Conservation (phyloP, 2,888 invertebrate genomes). For the Candidula unifasciata region DNA sequence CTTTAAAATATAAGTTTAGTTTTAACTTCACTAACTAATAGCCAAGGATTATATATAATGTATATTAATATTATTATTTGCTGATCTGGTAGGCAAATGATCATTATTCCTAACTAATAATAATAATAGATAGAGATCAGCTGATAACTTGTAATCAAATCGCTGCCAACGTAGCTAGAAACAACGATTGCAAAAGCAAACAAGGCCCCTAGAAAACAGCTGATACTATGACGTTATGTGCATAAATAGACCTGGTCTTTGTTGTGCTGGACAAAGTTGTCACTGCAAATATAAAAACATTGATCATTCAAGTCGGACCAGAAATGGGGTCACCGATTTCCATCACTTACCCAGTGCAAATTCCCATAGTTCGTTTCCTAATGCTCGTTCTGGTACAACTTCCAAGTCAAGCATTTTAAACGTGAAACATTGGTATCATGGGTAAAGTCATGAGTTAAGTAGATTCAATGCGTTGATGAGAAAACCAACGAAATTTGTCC, state of each 20-base stretch:
- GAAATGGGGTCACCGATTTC: constrained; percentile 37
- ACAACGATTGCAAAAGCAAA: too few species aligned
- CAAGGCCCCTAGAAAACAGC: neutral
- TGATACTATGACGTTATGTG: constrained; percentile 37
- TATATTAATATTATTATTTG: too few species aligned
- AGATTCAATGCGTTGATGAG: neutral
- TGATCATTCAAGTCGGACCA: too few species aligned
- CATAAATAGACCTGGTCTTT: constrained; percentile 21
- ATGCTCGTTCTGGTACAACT: constrained; percentile 90
- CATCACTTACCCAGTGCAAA: constrained; percentile 90
- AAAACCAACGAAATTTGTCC: neutral
- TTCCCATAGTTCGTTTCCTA: constrained; percentile 98
- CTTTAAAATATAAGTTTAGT: too few species aligned
- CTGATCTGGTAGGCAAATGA: too few species aligned
- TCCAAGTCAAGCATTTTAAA: constrained; percentile 93
- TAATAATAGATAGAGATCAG: too few species aligned
- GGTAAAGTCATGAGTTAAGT: neutral
- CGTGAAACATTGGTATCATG: constrained; percentile 21
- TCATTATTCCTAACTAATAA: too few species aligned
- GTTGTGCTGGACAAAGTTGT: too few species aligned
- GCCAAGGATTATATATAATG: too few species aligned
- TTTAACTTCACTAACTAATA: too few species aligned
- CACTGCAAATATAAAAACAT: neutral
- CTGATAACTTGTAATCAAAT: too few species aligned
- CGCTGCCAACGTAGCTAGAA: too few species aligned